Evolutionary conservation across 2,113 vertebrate genomes (phyloP).

Genomic region (Eubucco bourcierii): DNA sequence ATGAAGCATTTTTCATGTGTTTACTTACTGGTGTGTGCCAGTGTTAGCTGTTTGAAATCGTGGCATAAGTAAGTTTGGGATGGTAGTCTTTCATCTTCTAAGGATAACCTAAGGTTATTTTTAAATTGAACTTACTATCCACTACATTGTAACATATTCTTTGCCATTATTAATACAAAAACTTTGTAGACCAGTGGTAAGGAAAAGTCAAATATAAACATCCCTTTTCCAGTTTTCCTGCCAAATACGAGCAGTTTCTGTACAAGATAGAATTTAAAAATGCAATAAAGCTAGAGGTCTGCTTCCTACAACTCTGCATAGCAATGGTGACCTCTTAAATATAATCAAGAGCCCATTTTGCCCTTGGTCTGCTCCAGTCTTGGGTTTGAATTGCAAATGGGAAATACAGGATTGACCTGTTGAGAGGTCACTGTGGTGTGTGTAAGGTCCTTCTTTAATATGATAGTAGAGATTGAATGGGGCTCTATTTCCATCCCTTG

Average conservation of each 20-base stretch:
- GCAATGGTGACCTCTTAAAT: conserved; percentile 79
- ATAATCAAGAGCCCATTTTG: conserved; percentile 80
- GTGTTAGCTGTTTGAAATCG: conserved; percentile 59
- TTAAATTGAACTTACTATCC: conserved; percentile 61
- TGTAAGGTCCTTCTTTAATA: conserved; percentile 80
- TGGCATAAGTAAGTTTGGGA: conserved; percentile 11
- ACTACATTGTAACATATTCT: conserved; percentile 52
- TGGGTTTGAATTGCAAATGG: conserved; percentile 84
- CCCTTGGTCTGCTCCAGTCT: conserved; percentile 76
- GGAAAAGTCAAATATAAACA: conserved; percentile 54
- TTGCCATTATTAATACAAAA: conserved; percentile 59
- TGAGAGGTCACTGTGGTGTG: conserved; percentile 75
- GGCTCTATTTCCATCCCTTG: conserved; percentile 74
- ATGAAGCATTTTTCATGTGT: conserved; percentile 36
- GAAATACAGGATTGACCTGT: conserved; percentile 73
- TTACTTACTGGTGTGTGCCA: conserved; percentile 24
- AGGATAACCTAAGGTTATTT: conserved; percentile 69
- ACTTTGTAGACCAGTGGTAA: conserved; percentile 24
- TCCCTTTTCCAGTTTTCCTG: conserved; percentile 64
- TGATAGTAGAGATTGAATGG: conserved; percentile 71
- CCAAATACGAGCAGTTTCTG: conserved; percentile 66
- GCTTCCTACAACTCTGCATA: conserved; percentile 77
- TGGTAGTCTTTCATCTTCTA: conserved; percentile 36
- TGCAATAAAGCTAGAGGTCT: conserved; percentile 71
- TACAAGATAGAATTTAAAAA: conserved; percentile 75